Conservation (phyloP, 2,113 vertebrate species). For the Chaenogobius annularis region DNA sequence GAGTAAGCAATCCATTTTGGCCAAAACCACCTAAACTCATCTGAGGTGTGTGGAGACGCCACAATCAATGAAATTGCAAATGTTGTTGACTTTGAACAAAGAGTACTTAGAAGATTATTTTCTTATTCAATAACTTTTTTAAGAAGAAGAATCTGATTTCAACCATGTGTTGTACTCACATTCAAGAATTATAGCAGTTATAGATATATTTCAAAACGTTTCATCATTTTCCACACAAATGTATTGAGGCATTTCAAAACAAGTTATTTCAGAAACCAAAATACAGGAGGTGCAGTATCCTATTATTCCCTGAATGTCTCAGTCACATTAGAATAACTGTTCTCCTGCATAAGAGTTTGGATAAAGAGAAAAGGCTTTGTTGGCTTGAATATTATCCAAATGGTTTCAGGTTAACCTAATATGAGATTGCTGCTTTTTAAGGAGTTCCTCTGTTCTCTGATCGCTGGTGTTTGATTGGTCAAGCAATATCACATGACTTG, state of each 20-base stretch:
- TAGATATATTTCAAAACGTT: neutral
- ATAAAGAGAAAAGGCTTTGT: no score
- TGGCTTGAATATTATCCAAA: no score
- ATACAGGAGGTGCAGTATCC: neutral
- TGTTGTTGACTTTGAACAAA: conserved; percentile 4
- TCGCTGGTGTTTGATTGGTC: neutral
- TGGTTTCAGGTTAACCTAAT: no score
- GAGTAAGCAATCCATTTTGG: conserved; percentile 39
- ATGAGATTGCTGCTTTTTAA: neutral
- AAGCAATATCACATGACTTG: neutral
- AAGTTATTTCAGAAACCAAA: neutral
- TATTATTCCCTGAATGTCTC: neutral
- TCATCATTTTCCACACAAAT: neutral
- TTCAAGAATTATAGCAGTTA: neutral
- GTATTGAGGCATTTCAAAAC: neutral
- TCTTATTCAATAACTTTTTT: neutral
- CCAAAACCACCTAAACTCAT: conserved; percentile 15
- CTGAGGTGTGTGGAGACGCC: neutral
- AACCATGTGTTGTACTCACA: neutral
- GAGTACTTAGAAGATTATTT: neutral
- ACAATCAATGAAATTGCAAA: neutral
- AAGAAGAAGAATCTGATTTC: neutral
- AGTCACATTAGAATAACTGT: no score
- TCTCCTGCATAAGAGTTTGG: no score
- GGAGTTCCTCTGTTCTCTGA: neutral